phyloP scores from a whole-genome alignment of 2,113 vertebrate species.

The Sardina pilchardus region DNA sequence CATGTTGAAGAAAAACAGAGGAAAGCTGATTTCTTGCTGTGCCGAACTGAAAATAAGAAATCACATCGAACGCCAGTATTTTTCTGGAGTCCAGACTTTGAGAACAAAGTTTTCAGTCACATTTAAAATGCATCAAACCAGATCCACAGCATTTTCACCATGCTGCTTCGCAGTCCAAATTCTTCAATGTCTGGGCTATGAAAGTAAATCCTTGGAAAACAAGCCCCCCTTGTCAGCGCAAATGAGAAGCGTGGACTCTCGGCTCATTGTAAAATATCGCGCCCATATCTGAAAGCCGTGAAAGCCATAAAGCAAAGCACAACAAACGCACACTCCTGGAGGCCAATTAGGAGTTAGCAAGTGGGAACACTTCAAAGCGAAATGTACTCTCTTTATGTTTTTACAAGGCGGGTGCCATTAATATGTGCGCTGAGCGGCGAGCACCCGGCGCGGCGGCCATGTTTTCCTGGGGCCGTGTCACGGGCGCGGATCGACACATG shows the following conservation, averaged over 20 bases:
- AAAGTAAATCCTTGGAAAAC: constrained; percentile 14
- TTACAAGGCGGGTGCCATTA: neutral
- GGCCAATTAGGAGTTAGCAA: neutral
- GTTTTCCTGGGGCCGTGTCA: neutral
- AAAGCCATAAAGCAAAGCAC: constrained; percentile 1
- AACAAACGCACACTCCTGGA: constrained; percentile 7
- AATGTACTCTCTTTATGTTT: neutral
- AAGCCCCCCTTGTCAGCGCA: neutral
- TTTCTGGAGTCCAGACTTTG: neutral
- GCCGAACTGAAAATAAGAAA: neutral
- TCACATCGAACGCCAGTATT: neutral
- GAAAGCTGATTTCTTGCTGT: neutral
- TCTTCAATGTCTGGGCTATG: neutral
- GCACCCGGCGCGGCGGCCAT: neutral
- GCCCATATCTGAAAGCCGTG: neutral
- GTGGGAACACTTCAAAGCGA: neutral
- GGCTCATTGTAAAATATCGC: neutral
- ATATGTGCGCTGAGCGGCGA: neutral
- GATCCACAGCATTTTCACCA: neutral
- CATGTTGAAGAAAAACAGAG: neutral
- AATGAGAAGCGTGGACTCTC: neutral
- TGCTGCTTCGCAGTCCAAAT: neutral
- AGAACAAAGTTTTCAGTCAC: neutral
- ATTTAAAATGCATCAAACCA: neutral
- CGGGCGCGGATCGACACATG: neutral